phyloP scores from a whole-genome alignment of 1,140 invertebrate genomes.

The Pachyrhynchus sulphureomaculatus region DNA sequence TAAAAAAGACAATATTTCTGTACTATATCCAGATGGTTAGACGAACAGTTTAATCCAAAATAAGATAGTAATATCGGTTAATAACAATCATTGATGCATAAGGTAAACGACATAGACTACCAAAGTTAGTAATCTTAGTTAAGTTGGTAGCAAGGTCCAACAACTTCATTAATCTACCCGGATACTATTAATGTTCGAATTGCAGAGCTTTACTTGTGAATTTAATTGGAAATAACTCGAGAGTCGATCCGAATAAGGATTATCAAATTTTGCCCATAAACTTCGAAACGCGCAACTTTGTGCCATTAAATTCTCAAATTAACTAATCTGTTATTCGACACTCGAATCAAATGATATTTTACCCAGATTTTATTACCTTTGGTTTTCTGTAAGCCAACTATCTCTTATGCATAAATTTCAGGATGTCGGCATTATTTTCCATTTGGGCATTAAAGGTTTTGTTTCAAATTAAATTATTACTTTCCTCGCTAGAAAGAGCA shows the following conservation, averaged over 20 bases:
- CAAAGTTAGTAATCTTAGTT: slow-evolving; percentile 33
- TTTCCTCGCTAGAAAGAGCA: too few species aligned
- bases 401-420: slow-evolving; percentile 23
- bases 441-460: slow-evolving; percentile 7
- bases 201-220: slow-evolving; percentile 33
- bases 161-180: slow-evolving; percentile 36
- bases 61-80: slow-evolving; percentile 1
- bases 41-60: too few species aligned
- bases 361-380: slow-evolving; percentile 29
- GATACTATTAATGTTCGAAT: slow-evolving; percentile 36
- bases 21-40: too few species aligned
- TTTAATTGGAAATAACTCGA: slow-evolving; percentile 36
- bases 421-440: slow-evolving; percentile 10
- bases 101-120: slow-evolving; percentile 10
- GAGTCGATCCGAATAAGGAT: slow-evolving; percentile 32
- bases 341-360: slow-evolving; percentile 29
- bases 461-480: not conserved
- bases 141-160: slow-evolving; percentile 33
- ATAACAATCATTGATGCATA: slow-evolving; percentile 19
- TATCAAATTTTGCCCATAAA: slow-evolving; percentile 36
- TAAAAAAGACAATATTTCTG: too few species aligned
- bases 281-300: slow-evolving; percentile 30
- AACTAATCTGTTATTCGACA: slow-evolving; percentile 36
- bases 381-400: slow-evolving; percentile 24
- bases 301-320: slow-evolving; percentile 34